Percentiles rank a stretch among this genome's conserved stretches.
phyloP scores from a whole-genome alignment of 2,797 vertebrate species.

The Atherinosoma microstoma region DNA sequence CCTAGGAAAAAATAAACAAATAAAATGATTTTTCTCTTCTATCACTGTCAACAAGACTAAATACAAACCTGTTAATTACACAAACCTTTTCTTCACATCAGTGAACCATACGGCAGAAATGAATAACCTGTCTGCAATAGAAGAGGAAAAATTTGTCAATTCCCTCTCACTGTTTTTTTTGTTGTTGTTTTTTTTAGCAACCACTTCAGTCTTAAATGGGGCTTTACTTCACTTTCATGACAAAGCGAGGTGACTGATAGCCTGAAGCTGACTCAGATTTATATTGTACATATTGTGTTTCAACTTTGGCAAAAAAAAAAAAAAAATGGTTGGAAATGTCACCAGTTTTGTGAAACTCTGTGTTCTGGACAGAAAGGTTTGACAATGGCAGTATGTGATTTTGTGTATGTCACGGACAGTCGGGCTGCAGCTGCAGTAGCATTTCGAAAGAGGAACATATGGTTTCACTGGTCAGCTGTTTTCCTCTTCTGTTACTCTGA shows the following conservation, averaged over 20 bases:
- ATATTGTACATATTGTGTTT: constrained; percentile 59
- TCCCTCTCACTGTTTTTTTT: background rate
- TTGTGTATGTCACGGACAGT: constrained; percentile 71
- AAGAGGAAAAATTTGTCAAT: background rate
- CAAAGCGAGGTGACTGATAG: constrained; percentile 66
- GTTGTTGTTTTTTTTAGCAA: background rate
- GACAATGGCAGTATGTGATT: constrained; percentile 65
- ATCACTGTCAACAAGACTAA: constrained; percentile 38
- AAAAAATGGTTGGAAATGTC: constrained; percentile 81
- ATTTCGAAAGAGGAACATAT: constrained; percentile 66
- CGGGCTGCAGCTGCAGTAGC: constrained; percentile 62
- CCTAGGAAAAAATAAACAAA: constrained; percentile 4
- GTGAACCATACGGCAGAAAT: constrained; percentile 11
- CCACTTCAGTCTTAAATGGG: constrained; percentile 15
- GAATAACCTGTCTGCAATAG: constrained; percentile 11
- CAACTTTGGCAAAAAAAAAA: constrained; percentile 68
- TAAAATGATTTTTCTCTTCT: constrained; percentile 29
- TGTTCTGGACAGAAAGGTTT: constrained; percentile 60
- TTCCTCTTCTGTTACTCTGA: constrained; percentile 74
- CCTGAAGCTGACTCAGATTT: constrained; percentile 64
- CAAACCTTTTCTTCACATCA: constrained; percentile 21
- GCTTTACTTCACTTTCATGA: constrained; percentile 45
- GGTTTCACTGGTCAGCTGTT: constrained; percentile 57
- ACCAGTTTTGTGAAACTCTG: constrained; percentile 47
- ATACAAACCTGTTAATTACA: constrained; percentile 39